Evolutionary conservation across 2,113 vertebrate genomes (phyloP), one percentile per base, ranked within the genome.

Genomic region (Nymphicus hollandicus): DNA sequence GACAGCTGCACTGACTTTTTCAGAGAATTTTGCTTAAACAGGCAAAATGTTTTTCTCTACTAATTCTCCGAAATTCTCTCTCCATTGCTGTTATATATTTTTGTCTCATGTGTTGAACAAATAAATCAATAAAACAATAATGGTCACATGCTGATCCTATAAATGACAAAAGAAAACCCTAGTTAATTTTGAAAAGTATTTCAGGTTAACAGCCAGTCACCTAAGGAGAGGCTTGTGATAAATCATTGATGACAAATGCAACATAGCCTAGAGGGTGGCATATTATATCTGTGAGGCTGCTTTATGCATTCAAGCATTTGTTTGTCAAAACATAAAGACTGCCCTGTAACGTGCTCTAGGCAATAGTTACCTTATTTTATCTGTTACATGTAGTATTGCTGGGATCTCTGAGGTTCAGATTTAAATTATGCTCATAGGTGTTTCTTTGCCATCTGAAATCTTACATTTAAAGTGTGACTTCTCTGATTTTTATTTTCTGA

Each of bases 321-420:
- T 66, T 92, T 81, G 47, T 55, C 37, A 89, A 50, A 94, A 91
- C 17, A 53, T 44, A 71, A 74, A 63, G 52, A 84, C 10, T 87
- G 65, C 10, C 60, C 60, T 78, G 25, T 35, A 88, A 88, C 8
- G 6, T 1, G 3, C 53, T 70, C 27, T 90, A 74, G 60, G 76
- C 43, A 89, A 70, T 11, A 80, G 23, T 6, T 70, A 39, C 5
- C 17, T 65, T 49, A 64, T 79, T 82, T 80, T 37, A 56, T 73
- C 53, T 81, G 28, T 44, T 72, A 41, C 2, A 2, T 55, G 28
- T 33, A 46, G 50, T 29, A 71, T n/a, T 71, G 16, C 58, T 49
- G 43, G 53, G 72, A 66, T 90, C 49, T 19, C 47, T 37, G 83
- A 70, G 46, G 28, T 73, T 35, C 7, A 27, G 37, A 53, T 74